phyloP scores from a whole-genome alignment of 1,140 invertebrate genomes.

The Diachasma alloeum region DNA sequence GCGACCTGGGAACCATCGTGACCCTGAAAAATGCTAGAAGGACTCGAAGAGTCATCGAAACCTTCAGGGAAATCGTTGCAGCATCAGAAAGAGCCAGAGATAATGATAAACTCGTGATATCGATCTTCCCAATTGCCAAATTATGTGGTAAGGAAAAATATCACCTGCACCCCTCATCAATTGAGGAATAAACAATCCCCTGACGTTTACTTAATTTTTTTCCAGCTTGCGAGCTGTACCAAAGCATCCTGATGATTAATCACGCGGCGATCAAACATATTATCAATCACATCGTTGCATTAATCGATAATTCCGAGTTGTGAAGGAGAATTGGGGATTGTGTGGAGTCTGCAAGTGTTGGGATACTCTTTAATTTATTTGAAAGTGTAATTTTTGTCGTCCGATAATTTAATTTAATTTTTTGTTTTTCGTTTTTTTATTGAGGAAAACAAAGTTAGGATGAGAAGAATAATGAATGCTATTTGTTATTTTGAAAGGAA shows the following conservation, averaged over 20 bases:
- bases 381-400: no score
- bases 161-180: not conserved
- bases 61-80: slow-evolving; percentile 41
- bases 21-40: slow-evolving; percentile 41
- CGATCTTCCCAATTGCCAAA: slow-evolving; percentile 45
- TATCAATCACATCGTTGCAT: not conserved
- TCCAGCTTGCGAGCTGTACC: slow-evolving; percentile 46
- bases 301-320: not conserved
- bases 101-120: slow-evolving; percentile 42
- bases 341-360: no score
- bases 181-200: not conserved
- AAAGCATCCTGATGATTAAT: slow-evolving; percentile 45
- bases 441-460: no score
- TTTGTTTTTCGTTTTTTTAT: no score
- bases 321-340: not conserved
- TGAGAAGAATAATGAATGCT: no score
- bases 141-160: slow-evolving; percentile 54
- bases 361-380: no score
- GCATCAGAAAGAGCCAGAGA: slow-evolving; percentile 27
- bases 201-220: slow-evolving; percentile 33
- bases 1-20: slow-evolving; percentile 49
- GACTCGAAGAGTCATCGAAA: slow-evolving; percentile 27
- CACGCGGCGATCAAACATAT: slow-evolving; percentile 44
- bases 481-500: no score
- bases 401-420: no score